Evolutionary conservation across 1,140 invertebrate species (phyloP).

Genomic region (Diachasma alloeum): DNA sequence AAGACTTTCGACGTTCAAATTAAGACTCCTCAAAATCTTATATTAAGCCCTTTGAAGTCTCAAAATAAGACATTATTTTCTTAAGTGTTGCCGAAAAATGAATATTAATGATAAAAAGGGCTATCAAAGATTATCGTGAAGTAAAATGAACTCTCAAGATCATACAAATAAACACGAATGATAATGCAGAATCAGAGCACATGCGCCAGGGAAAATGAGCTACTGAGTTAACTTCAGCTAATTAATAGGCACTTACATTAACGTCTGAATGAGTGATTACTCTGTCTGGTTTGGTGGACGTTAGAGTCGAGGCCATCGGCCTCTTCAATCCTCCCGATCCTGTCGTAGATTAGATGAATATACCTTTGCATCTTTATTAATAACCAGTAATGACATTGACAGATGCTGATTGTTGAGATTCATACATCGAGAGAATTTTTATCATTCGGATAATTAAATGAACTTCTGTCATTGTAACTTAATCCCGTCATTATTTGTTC

Average conservation of each 20-base stretch:
- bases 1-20: too few relatives aligned
- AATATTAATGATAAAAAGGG: too few relatives aligned
- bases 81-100: too few relatives aligned
- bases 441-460: too few relatives aligned
- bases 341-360: slow-evolving; percentile 47
- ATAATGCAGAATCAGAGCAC: background rate
- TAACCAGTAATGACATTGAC: slow-evolving; percentile 57
- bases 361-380: slow-evolving; percentile 56
- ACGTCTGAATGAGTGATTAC: slow-evolving; percentile 51
- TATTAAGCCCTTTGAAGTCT: too few relatives aligned
- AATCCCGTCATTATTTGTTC: too few relatives aligned
- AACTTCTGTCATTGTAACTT: too few relatives aligned
- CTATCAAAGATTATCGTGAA: too few relatives aligned
- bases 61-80: too few relatives aligned
- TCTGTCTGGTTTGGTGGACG: background rate
- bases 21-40: too few relatives aligned
- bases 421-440: background rate
- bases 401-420: slow-evolving; percentile 44
- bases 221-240: slow-evolving; percentile 33
- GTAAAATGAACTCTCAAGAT: too few relatives aligned
- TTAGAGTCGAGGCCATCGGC: slow-evolving; percentile 23
- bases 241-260: slow-evolving; percentile 50
- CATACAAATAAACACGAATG: background rate
- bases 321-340: slow-evolving; percentile 37
- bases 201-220: background rate